These are phyloP conservation scores for Natator depressus DNA, from an alignment of 2,113 vertebrate species.

Conservation along the genomic window DNA sequence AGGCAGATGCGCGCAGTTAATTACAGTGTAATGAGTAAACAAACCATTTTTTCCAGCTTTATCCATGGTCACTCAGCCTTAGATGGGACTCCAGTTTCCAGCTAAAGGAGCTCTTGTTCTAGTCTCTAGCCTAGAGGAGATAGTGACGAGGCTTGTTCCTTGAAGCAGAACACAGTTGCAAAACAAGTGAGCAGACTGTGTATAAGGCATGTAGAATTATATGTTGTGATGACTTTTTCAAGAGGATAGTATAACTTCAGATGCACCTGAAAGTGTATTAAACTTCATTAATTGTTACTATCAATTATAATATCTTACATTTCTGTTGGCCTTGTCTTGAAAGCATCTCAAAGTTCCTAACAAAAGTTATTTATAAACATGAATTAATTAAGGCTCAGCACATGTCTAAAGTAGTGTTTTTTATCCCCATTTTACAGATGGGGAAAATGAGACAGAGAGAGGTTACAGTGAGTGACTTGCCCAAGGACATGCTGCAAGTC, in stretches of 20 bases:
- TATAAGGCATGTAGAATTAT: accelerated
- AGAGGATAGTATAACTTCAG: not conserved
- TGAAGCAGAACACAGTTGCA: not conserved
- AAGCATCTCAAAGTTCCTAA: not conserved
- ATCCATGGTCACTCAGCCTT: slow-evolving; percentile 35
- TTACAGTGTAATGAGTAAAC: slow-evolving; percentile 64
- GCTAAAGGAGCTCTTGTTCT: slow-evolving; percentile 46
- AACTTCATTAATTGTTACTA: slow-evolving; percentile 7
- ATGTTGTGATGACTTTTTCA: not conserved
- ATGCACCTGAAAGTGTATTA: slow-evolving; percentile 2
- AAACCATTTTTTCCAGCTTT: slow-evolving; percentile 16
- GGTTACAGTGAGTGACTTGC: not conserved
- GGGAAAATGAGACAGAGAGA: not conserved
- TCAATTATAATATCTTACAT: slow-evolving; percentile 16
- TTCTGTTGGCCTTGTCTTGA: slow-evolving; percentile 28
- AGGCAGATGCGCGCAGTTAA: slow-evolving; percentile 33
- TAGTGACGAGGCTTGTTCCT: not conserved
- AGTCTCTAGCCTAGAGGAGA: not conserved
- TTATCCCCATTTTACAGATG: not conserved
- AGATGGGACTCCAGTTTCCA: not conserved
- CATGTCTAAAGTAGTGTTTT: slow-evolving; percentile 35
- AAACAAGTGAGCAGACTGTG: not conserved
- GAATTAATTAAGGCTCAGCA: slow-evolving; percentile 43
- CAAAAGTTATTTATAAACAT: not conserved
- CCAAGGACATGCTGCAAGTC: not conserved